Evolutionary conservation across 2,797 vertebrate species (phyloP).

Genomic region (Neosilurus hyrtlii): DNA sequence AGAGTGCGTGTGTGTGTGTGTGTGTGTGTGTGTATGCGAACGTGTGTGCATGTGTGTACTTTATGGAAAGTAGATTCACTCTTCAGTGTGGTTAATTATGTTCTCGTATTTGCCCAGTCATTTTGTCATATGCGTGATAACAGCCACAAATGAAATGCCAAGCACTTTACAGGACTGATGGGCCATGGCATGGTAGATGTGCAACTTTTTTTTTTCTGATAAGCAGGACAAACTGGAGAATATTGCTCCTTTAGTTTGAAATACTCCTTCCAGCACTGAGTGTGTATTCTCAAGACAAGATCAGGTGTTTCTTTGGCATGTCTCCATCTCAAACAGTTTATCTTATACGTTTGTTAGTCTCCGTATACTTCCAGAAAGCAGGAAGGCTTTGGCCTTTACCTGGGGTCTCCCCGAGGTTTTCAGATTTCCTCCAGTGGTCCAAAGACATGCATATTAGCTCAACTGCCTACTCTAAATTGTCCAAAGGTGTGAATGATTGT

Average conservation of each 20-base stretch:
- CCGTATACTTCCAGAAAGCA: neutral
- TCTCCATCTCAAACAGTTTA: neutral
- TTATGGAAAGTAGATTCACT: constrained; percentile 64
- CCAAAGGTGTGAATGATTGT: no score
- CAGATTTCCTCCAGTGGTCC: no score
- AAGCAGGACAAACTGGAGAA: constrained; percentile 49
- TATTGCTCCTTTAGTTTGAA: constrained; percentile 47
- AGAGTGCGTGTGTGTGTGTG: no score
- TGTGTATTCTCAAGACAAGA: neutral
- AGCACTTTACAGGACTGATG: constrained; percentile 57
- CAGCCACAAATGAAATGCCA: constrained; percentile 61
- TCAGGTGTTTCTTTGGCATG: neutral
- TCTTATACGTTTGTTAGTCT: neutral
- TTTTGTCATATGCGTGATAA: constrained; percentile 66
- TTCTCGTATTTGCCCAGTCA: constrained; percentile 71
- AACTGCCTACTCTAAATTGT: no score
- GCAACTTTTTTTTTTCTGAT: constrained; percentile 40
- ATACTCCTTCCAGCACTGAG: constrained; percentile 16
- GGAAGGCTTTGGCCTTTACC: neutral
- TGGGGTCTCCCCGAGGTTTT: no score
- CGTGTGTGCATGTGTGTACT: constrained; percentile 50
- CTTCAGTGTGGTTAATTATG: constrained; percentile 72
- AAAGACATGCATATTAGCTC: no score
- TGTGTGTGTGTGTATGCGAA: constrained; percentile 26
- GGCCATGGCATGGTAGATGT: constrained; percentile 49